Evolutionary conservation across 2,888 invertebrate species (phyloP).

Genomic region (Capitulum mitella): DNA sequence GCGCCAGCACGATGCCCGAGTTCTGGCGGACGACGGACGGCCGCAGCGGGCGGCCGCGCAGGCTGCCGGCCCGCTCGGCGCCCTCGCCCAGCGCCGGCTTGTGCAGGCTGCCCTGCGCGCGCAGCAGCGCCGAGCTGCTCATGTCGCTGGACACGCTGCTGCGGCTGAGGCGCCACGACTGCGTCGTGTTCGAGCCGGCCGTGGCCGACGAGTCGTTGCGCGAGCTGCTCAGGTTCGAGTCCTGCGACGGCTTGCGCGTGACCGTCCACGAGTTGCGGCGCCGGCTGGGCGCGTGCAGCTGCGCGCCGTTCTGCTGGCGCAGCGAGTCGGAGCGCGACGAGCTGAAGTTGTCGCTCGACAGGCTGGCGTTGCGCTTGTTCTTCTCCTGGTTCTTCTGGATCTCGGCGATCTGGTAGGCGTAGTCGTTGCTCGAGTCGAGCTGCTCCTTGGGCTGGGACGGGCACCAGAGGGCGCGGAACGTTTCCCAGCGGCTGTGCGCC

Average conservation of each 20-base stretch:
- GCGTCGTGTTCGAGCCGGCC: slow-evolving; percentile 78
- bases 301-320: slow-evolving; percentile 52
- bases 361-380: slow-evolving; percentile 69
- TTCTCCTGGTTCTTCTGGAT: slow-evolving; percentile 55
- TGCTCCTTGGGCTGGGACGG: slow-evolving; percentile 14
- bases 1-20: not conserved
- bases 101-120: slow-evolving; percentile 36
- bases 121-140: slow-evolving; percentile 37
- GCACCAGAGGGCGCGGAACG: not conserved
- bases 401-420: slow-evolving; percentile 65
- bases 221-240: slow-evolving; percentile 82
- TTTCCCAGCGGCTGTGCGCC: slow-evolving; percentile 33
- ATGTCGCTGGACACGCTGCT: slow-evolving; percentile 64
- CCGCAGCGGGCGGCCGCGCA: slow-evolving; percentile 26
- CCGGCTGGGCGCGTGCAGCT: slow-evolving; percentile 41
- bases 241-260: slow-evolving; percentile 84
- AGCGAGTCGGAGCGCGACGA: slow-evolving; percentile 81
- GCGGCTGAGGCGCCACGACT: slow-evolving; percentile 71
- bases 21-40: slow-evolving; percentile 28
- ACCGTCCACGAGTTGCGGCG: slow-evolving; percentile 75
- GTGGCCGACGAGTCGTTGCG: slow-evolving; percentile 86
- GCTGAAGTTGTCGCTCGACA: slow-evolving; percentile 76
- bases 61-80: slow-evolving; percentile 24
- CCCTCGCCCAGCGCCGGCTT: slow-evolving; percentile 10
- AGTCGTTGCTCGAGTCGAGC: slow-evolving; percentile 48